These are phyloP conservation scores for Actenoides hombroni DNA, from an alignment of 2,113 vertebrate species.

Conservation along the genomic window DNA sequence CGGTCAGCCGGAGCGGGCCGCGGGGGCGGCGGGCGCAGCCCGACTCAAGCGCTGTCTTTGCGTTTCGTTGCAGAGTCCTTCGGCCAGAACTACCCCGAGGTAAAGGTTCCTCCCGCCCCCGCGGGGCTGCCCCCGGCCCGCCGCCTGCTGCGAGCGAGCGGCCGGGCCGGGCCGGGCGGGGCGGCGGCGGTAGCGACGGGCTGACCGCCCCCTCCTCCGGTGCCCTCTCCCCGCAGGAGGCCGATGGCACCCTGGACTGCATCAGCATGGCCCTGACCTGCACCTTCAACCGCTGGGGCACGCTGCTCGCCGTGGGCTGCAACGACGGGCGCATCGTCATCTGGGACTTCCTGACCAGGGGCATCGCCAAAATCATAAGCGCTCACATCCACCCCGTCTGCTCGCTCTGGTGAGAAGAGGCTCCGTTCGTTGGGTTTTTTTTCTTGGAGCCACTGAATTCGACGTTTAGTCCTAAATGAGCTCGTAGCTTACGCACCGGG, in stretches of 20 bases:
- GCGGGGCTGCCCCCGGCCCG: background rate
- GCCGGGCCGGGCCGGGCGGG: background rate
- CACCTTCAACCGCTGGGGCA: constrained; percentile 98
- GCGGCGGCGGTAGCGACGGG: background rate
- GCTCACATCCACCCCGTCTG: constrained; percentile 97
- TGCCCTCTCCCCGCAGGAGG: constrained; percentile 79
- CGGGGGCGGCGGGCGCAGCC: background rate
- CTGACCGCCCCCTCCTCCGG: background rate
- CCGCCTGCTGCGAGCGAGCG: background rate
- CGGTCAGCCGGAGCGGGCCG: background rate
- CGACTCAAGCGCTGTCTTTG: background rate
- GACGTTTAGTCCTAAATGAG: accelerated
- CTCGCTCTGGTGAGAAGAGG: constrained; percentile 85
- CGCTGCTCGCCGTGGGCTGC: constrained; percentile 94
- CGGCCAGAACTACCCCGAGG: constrained; percentile 98
- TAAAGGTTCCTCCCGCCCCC: constrained; percentile 54
- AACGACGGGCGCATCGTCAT: constrained; percentile 97
- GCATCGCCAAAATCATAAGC: constrained; percentile 98
- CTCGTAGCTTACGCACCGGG: accelerated
- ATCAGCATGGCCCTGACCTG: constrained; percentile 99
- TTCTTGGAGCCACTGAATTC: accelerated
- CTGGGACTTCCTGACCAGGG: constrained; percentile 97
- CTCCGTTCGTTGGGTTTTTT: accelerated
- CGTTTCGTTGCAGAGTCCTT: constrained; percentile 86
- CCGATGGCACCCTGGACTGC: constrained; percentile 94